A percentile compares a stretch with the other conserved stretches of the same genome.
These are phyloP conservation scores for Acronicta alni DNA, from an alignment of 2,888 invertebrate species.

Conservation along the genomic window DNA sequence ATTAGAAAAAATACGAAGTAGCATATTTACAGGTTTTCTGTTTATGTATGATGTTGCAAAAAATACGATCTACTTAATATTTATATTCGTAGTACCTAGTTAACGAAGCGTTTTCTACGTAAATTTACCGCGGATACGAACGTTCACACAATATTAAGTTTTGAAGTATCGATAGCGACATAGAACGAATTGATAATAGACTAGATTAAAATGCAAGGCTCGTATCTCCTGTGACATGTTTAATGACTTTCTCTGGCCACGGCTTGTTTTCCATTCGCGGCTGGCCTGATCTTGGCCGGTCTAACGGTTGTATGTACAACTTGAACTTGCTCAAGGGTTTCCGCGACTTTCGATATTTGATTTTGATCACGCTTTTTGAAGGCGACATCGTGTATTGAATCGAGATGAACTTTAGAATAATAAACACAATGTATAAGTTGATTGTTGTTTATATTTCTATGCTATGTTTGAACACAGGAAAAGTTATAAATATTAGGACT, in stretches of 20 bases:
- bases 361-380: conserved; percentile 74
- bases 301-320: conserved; percentile 62
- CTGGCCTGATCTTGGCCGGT: conserved; percentile 65
- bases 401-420: conserved; percentile 59
- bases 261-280: conserved; percentile 73
- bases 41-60: neutral
- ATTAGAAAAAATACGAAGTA: conserved; percentile 25
- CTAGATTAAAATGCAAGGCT: conserved; percentile 72
- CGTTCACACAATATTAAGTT: conserved; percentile 44
- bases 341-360: conserved; percentile 64
- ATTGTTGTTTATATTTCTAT: conserved; percentile 39
- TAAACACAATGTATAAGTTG: conserved; percentile 32
- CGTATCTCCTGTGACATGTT: conserved; percentile 74
- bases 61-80: conserved; percentile 16
- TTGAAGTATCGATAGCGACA: conserved; percentile 47
- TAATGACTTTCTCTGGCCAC: conserved; percentile 86
- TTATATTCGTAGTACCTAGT: conserved; percentile 17
- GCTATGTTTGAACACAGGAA: neutral
- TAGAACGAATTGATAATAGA: conserved; percentile 61
- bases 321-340: conserved; percentile 58
- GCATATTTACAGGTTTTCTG: conserved; percentile 25
- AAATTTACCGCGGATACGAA: conserved; percentile 52
- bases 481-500: neutral
- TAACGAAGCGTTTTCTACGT: conserved; percentile 52
- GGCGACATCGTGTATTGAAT: conserved; percentile 65